phyloP scores from a whole-genome alignment of 2,113 vertebrate genomes.

The Catharus minimus region DNA sequence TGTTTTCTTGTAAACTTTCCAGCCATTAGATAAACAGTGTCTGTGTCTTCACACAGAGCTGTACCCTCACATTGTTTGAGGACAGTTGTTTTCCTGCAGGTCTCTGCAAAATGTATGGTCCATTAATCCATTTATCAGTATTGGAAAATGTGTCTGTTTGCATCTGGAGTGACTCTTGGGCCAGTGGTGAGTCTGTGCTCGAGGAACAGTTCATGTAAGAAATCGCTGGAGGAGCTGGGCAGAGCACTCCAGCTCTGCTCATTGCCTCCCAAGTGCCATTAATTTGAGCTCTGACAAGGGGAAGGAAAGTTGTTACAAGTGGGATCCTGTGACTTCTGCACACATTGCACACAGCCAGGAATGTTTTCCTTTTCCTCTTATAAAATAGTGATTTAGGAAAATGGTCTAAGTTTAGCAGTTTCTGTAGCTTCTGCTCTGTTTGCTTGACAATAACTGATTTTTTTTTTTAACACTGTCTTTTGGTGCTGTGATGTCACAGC shows the following conservation, averaged over 20 bases:
- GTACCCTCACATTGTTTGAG: conserved; percentile 7
- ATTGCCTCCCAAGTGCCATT: background rate
- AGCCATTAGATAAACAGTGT: conserved; percentile 75
- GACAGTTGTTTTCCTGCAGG: background rate
- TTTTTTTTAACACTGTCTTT: conserved; percentile 26
- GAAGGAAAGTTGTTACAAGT: conserved; percentile 52
- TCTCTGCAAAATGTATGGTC: background rate
- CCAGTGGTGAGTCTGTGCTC: background rate
- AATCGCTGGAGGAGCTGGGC: background rate
- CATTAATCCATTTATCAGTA: background rate
- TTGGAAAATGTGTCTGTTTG: rapidly evolving
- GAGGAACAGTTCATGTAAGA: background rate
- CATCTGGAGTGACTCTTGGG: background rate
- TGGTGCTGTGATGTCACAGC: conserved; percentile 39
- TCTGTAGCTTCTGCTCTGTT: conserved; percentile 14
- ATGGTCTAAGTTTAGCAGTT: conserved; percentile 22
- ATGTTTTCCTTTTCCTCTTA: conserved; percentile 57
- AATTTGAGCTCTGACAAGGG: conserved; percentile 40
- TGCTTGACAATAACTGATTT: conserved; percentile 13
- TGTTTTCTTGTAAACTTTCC: conserved; percentile 72
- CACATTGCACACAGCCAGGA: conserved; percentile 55
- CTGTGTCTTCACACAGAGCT: conserved; percentile 31
- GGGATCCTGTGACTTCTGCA: conserved; percentile 50
- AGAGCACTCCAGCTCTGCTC: background rate
- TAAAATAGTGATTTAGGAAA: background rate